A percentile compares a stretch with the other conserved stretches of the same genome.
Conservation (phyloP, 2,797 vertebrate species). For the Rhyacichthys aspro region DNA sequence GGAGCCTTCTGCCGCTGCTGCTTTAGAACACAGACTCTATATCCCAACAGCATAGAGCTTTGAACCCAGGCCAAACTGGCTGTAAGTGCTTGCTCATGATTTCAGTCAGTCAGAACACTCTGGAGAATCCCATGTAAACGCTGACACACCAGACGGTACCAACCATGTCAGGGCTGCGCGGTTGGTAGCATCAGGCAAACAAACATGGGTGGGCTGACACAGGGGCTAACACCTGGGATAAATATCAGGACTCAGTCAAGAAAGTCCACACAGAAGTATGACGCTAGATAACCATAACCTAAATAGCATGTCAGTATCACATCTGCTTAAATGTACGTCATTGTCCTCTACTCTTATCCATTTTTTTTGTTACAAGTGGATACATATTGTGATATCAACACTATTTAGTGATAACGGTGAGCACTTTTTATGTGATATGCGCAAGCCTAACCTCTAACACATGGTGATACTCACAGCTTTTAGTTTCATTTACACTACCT, state of each 20-base stretch:
- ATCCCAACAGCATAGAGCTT: conserved; percentile 36
- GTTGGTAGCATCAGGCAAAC: background rate
- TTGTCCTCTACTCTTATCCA: too few species aligned
- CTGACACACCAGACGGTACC: background rate
- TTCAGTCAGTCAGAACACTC: conserved; percentile 5
- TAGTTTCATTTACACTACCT: too few species aligned
- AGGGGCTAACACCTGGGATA: conserved; percentile 14
- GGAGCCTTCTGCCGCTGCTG: conserved; percentile 40
- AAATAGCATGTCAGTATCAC: too few species aligned
- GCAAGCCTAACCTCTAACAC: too few species aligned
- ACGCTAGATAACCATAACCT: too few species aligned
- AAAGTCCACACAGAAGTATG: background rate
- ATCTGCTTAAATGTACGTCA: too few species aligned
- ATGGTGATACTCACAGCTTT: too few species aligned
- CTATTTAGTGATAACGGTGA: too few species aligned
- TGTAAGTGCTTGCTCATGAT: conserved; percentile 17
- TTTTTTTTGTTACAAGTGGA: too few species aligned
- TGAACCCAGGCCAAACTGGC: conserved; percentile 24
- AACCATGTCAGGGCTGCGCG: background rate
- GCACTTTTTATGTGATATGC: too few species aligned
- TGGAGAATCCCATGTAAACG: background rate
- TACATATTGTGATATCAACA: too few species aligned
- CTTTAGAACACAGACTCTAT: conserved; percentile 28
- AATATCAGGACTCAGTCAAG: background rate
- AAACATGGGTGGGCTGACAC: conserved; percentile 5